phyloP scores from a whole-genome alignment of 2,113 vertebrate genomes.

The Aphyosemion australe region DNA sequence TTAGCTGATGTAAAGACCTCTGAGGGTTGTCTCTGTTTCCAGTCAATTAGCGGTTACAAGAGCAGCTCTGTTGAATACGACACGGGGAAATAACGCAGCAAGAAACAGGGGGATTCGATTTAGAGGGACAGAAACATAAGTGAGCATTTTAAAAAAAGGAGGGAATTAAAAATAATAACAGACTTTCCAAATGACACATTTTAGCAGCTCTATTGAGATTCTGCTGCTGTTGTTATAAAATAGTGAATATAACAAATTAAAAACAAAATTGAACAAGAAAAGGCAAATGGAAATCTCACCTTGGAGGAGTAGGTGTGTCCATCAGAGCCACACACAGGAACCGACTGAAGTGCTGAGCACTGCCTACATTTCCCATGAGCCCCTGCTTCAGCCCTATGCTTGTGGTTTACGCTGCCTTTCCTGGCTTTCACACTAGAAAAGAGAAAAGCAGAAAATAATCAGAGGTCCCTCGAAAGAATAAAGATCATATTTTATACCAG shows the following conservation, averaged over 20 bases:
- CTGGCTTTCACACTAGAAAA: conserved; percentile 62
- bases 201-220: too few relatives aligned
- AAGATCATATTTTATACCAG: too few relatives aligned
- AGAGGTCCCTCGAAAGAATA: too few relatives aligned
- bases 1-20: not conserved
- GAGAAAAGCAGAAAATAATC: conserved; percentile 16
- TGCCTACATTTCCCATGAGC: conserved; percentile 85
- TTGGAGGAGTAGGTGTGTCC: conserved; percentile 85
- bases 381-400: conserved; percentile 80
- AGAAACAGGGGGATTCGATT: not conserved
- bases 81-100: not conserved
- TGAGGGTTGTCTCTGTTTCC: conserved; percentile 1
- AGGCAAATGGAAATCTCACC: conserved; percentile 68
- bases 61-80: conserved; percentile 10
- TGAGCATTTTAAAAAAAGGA: not conserved
- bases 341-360: conserved; percentile 74
- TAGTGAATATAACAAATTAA: not conserved
- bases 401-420: conserved; percentile 76
- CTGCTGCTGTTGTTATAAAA: too few relatives aligned
- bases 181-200: not conserved
- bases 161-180: not conserved
- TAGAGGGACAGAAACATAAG: not conserved
- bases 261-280: not conserved
- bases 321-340: conserved; percentile 78
- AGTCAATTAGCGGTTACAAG: conserved; percentile 1